phyloP scores from a whole-genome alignment of 2,113 vertebrate species.

The Galbula dea region DNA sequence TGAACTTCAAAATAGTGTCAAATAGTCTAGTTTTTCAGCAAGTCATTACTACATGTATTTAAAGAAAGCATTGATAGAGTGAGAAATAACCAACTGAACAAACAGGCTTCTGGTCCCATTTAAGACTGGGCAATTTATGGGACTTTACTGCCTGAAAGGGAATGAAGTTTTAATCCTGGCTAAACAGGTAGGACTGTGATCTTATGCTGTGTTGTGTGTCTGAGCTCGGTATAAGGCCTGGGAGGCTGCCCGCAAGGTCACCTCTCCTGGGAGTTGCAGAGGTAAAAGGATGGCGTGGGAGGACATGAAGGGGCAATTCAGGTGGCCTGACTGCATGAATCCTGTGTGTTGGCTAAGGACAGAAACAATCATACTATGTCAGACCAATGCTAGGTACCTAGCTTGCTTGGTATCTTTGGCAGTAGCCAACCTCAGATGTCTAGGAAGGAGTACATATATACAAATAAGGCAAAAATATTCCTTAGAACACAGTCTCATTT shows the following conservation, averaged over 20 bases:
- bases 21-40: conserved; percentile 53
- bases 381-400: neutral
- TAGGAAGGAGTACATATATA: neutral
- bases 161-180: neutral
- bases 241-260: neutral
- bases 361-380: neutral
- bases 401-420: too few species aligned
- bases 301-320: neutral
- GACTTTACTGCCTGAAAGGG: neutral
- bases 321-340: neutral
- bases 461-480: neutral
- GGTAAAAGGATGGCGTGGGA: neutral
- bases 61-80: conserved; percentile 24
- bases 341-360: neutral
- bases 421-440: neutral
- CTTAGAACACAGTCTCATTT: neutral
- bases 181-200: neutral
- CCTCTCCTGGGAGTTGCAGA: neutral
- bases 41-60: conserved; percentile 7
- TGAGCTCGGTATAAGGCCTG: too few species aligned
- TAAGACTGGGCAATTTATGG: neutral
- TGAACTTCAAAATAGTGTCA: conserved; percentile 64
- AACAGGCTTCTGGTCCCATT: neutral
- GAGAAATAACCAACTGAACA: conserved; percentile 26
- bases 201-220: neutral